These are phyloP conservation scores for Tachysurus vachellii DNA, from an alignment of 2,113 vertebrate species.

Conservation along the genomic window DNA sequence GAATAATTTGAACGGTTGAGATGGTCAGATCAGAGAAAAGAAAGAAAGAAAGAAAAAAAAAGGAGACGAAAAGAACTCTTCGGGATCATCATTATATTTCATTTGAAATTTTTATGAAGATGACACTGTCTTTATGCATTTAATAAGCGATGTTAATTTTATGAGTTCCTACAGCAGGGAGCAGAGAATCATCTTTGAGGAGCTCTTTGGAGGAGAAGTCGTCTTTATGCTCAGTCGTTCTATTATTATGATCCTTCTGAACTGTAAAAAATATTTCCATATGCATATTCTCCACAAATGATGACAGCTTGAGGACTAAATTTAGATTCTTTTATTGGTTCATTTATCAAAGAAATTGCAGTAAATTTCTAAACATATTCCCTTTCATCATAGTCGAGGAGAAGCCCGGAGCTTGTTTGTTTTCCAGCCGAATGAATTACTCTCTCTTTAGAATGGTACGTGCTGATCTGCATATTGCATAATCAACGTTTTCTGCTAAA, in stretches of 20 bases:
- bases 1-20: not conserved
- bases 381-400: conserved; percentile 36
- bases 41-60: no score
- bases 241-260: conserved; percentile 34
- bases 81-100: not conserved
- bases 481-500: conserved; percentile 29
- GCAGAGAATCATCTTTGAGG: not conserved
- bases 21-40: not conserved
- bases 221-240: not conserved
- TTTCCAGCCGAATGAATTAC: conserved; percentile 41
- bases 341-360: conserved; percentile 41
- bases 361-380: conserved; percentile 40
- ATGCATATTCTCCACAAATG: conserved; percentile 18
- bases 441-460: conserved; percentile 2
- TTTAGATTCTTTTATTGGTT: conserved; percentile 36
- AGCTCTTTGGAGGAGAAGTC: not conserved
- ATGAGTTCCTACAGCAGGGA: not conserved
- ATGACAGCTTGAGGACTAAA: conserved; percentile 30
- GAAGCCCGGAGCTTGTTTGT: conserved; percentile 46
- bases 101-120: not conserved
- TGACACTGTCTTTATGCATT: not conserved
- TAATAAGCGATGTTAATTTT: not conserved
- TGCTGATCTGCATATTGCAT: conserved; percentile 35
- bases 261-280: conserved; percentile 16
- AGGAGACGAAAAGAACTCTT: not conserved